Percentiles rank a stretch among this genome's conserved stretches.
phyloP scores from a whole-genome alignment of 2,113 vertebrate genomes.

The Microcebus tavaratra region DNA sequence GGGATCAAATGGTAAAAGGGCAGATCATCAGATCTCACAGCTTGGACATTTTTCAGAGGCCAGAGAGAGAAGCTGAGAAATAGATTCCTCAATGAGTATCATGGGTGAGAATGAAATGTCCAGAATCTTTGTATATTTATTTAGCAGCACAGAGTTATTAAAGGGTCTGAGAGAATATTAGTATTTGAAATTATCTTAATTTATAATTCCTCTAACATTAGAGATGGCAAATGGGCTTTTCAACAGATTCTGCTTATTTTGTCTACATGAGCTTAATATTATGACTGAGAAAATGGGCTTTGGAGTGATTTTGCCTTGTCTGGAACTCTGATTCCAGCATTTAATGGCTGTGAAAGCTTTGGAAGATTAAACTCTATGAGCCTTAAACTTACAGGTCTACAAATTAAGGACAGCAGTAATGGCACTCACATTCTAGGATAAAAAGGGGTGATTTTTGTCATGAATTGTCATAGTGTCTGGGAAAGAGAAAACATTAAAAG shows the following conservation, averaged over 20 bases:
- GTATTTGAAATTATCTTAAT: slow-evolving; percentile 17
- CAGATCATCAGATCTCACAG: not conserved
- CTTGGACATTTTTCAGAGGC: not conserved
- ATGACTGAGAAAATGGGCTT: not conserved
- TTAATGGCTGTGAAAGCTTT: slow-evolving; percentile 5
- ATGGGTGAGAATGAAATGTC: not conserved
- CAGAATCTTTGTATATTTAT: not conserved
- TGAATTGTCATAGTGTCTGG: not conserved
- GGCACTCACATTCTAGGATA: not conserved
- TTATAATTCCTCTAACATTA: not conserved
- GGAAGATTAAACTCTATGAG: not conserved
- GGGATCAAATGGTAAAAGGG: not conserved
- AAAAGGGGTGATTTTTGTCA: not conserved
- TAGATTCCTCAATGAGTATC: not conserved
- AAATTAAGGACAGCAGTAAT: not conserved
- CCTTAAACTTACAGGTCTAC: not conserved
- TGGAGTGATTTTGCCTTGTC: not conserved
- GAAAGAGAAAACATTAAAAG: not conserved
- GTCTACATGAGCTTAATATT: not conserved
- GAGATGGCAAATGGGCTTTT: slow-evolving; percentile 1
- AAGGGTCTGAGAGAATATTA: not conserved
- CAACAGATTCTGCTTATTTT: not conserved
- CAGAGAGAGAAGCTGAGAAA: not conserved
- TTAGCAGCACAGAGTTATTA: not conserved
- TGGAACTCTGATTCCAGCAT: not conserved